phyloP scores from a whole-genome alignment of 2,888 invertebrate genomes.

The Athalia cordata region DNA sequence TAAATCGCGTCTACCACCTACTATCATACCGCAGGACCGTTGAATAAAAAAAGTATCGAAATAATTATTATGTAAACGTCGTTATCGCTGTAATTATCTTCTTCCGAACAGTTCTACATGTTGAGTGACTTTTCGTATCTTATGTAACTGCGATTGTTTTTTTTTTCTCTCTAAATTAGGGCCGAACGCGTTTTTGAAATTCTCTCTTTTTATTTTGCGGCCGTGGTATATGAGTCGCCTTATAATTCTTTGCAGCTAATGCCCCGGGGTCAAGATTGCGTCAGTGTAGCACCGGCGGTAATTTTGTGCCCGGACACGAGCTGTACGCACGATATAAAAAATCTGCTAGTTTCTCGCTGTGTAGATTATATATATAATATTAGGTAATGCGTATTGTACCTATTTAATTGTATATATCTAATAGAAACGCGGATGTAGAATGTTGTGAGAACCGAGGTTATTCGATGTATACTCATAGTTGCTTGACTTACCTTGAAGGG shows the following conservation, averaged over 20 bases:
- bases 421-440: neutral
- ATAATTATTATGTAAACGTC: no score
- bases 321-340: neutral
- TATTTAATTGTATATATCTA: no score
- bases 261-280: slow-evolving; percentile 28
- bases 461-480: no score
- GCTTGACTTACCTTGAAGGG: slow-evolving; percentile 36
- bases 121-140: no score
- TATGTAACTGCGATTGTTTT: no score
- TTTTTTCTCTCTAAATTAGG: neutral
- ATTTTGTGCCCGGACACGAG: neutral
- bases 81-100: no score
- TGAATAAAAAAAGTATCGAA: no score
- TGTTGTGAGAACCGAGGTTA: neutral
- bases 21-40: neutral
- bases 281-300: neutral
- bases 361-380: neutral
- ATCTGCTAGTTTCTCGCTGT: neutral
- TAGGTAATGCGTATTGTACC: no score
- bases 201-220: neutral
- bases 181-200: neutral
- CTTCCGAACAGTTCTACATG: no score
- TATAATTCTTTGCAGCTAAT: slow-evolving; percentile 13
- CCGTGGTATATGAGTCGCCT: neutral
- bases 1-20: neutral